Percentiles rank a stretch among this genome's conserved stretches.
Evolutionary conservation across 2,797 vertebrate species (phyloP).

Genomic region (Manis pentadactyla): DNA sequence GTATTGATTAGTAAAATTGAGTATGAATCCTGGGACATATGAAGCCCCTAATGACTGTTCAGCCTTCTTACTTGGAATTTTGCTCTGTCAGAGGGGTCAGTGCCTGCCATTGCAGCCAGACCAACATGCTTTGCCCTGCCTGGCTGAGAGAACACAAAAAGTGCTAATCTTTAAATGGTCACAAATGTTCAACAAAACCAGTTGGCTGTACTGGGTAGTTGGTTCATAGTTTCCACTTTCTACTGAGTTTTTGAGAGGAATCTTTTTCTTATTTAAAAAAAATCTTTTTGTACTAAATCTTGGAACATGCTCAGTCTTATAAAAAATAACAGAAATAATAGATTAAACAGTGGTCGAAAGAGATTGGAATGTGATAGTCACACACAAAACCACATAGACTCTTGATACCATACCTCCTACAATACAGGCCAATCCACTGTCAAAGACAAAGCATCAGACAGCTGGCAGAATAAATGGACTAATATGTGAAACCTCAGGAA

Average conservation of each 20-base stretch:
- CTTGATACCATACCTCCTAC: neutral
- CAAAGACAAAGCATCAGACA: neutral
- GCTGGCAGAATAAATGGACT: neutral
- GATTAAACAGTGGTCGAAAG: neutral
- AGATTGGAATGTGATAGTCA: neutral
- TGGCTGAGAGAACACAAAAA: neutral
- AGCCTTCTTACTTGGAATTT: neutral
- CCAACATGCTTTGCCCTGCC: neutral
- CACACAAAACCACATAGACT: neutral
- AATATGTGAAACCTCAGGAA: neutral
- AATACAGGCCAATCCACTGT: neutral
- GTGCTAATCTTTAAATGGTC: neutral
- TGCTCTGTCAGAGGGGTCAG: neutral
- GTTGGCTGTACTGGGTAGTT: neutral
- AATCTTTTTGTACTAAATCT: neutral
- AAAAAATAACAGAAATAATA: constrained; percentile 30
- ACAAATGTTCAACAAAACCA: neutral
- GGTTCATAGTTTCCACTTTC: constrained; percentile 39
- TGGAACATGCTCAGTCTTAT: neutral
- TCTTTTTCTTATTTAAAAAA: constrained; percentile 11
- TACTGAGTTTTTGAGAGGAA: constrained; percentile 10
- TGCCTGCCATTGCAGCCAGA: neutral
- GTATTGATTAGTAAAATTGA: neutral
- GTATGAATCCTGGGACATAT: neutral
- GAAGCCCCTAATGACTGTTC: neutral